phyloP scores from a whole-genome alignment of 1,140 invertebrate species.

The Lycorma delicatula region DNA sequence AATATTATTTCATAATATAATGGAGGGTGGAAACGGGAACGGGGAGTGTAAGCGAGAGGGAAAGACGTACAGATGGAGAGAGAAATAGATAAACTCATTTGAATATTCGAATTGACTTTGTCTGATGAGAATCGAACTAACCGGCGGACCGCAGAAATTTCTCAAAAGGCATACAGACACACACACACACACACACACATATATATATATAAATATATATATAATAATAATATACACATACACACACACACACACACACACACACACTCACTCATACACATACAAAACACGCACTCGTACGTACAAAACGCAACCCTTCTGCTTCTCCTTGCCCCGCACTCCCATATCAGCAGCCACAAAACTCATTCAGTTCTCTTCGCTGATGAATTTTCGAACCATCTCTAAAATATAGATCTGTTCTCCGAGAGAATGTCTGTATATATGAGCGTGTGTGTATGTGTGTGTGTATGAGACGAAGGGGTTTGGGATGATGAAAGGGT shows the following conservation, averaged over 20 bases:
- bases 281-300: too few relatives aligned
- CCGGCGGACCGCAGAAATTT: constrained; percentile 5
- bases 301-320: too few relatives aligned
- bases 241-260: not conserved
- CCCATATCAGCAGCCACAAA: not conserved
- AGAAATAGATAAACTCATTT: constrained; percentile 36
- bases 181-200: not conserved
- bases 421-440: too few relatives aligned
- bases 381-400: constrained; percentile 20
- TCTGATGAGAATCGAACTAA: constrained; percentile 4
- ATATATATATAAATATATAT: too few relatives aligned
- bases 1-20: constrained; percentile 15
- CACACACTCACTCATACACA: not conserved
- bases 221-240: too few relatives aligned
- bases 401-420: constrained; percentile 12
- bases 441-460: constrained; percentile 10
- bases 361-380: constrained; percentile 8
- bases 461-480: too few relatives aligned
- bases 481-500: constrained; percentile 17
- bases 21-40: constrained; percentile 12
- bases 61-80: constrained; percentile 23
- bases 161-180: constrained; percentile 3
- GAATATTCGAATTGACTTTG: constrained; percentile 21
- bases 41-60: not conserved
- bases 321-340: not conserved